phyloP scores from a whole-genome alignment of 2,888 invertebrate species.

The Herminia tarsipennalis region DNA sequence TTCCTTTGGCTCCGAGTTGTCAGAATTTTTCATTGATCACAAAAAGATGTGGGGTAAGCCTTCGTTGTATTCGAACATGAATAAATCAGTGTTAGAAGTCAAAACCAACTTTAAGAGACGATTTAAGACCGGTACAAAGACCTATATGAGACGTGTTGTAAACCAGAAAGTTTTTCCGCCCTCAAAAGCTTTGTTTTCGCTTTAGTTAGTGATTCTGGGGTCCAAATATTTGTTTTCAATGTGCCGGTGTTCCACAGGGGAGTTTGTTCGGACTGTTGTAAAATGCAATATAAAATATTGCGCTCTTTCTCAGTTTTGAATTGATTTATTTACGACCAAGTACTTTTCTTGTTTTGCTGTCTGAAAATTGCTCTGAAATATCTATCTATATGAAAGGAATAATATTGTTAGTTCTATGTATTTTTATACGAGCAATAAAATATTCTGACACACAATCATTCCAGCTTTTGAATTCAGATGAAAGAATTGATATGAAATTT shows the following conservation, averaged over 20 bases:
- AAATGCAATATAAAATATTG: background rate
- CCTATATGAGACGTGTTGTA: constrained; percentile 13
- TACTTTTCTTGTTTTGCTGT: no score
- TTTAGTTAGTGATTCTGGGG: constrained; percentile 31
- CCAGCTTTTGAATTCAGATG: no score
- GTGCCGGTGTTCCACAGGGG: no score
- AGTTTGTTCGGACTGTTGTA: no score
- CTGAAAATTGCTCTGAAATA: no score
- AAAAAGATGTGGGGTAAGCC: constrained; percentile 17
- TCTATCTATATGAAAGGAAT: no score
- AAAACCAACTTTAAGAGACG: constrained; percentile 27
- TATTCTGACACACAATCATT: no score
- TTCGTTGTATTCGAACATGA: constrained; percentile 22
- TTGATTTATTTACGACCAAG: no score
- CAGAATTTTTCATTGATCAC: constrained; percentile 38
- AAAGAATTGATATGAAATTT: no score
- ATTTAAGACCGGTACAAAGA: constrained; percentile 19
- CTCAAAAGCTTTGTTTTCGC: constrained; percentile 1
- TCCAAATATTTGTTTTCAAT: constrained; percentile 10
- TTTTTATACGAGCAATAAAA: no score
- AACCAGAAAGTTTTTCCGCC: constrained; percentile 25
- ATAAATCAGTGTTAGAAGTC: constrained; percentile 37
- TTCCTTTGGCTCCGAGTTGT: constrained; percentile 20
- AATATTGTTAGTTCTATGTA: no score
- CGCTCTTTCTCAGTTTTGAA: no score